Evolutionary conservation across 2,113 vertebrate species (phyloP).

Genomic region (Trematocara stigmaticum): DNA sequence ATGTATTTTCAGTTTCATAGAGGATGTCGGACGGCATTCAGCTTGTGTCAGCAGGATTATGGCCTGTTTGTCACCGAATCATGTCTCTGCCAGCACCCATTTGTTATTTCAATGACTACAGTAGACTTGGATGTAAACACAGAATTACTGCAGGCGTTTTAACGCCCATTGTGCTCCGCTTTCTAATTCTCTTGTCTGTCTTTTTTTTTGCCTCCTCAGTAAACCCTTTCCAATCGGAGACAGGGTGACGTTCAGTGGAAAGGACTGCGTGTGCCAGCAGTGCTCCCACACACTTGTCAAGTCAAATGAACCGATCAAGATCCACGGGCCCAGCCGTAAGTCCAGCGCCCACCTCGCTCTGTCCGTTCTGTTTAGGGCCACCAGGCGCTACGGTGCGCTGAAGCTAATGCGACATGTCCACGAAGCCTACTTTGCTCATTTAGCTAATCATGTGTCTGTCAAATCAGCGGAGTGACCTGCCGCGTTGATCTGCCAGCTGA

Average conservation of each 20-base stretch:
- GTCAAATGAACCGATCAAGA: constrained; percentile 93
- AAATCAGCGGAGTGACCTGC: constrained; percentile 15
- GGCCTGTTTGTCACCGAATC: constrained; percentile 9
- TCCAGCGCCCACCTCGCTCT: constrained; percentile 14
- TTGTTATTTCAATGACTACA: constrained; percentile 14
- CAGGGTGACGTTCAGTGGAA: constrained; percentile 96
- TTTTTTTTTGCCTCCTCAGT: constrained; percentile 64
- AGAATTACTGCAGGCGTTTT: constrained; percentile 8
- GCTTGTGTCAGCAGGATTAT: constrained; percentile 14
- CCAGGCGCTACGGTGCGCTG: not conserved
- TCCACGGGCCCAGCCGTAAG: constrained; percentile 95
- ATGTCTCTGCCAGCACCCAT: constrained; percentile 1
- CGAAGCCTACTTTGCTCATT: constrained; percentile 26
- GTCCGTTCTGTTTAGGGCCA: constrained; percentile 20
- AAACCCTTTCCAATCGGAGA: constrained; percentile 97
- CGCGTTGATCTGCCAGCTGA: constrained; percentile 16
- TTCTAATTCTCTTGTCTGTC: constrained; percentile 16
- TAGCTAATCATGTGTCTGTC: constrained; percentile 47
- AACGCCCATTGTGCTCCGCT: not conserved
- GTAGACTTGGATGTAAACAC: constrained; percentile 6
- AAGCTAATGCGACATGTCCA: constrained; percentile 19
- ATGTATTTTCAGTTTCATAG: constrained; percentile 5
- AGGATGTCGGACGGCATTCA: constrained; percentile 18
- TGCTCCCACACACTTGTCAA: constrained; percentile 86
- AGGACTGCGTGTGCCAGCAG: constrained; percentile 95